Base-by-base conservation (phyloP, 2,113 vertebrate species). In the Psilopsiagon aymara region DNA sequence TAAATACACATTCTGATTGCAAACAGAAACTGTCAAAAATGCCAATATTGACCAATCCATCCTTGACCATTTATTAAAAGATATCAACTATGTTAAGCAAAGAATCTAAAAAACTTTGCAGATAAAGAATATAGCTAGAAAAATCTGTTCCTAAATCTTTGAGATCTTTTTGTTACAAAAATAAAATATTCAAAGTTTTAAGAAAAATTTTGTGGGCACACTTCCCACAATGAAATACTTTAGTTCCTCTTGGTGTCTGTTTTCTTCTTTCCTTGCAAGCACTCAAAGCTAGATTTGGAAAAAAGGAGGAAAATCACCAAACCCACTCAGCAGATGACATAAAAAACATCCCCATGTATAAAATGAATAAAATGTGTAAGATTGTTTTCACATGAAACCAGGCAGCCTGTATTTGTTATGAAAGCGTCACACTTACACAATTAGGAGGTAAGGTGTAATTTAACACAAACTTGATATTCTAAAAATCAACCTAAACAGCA, bases 271-370 rank as follows among this genome's bases (percentile, higher is more conserved):
- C 39, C 60, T 86, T 81, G 39, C 77, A 75, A 91, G 27, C 41
- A 81, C 18, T 86, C 29, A 39, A 39, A 80, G 60, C 27, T 37
- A 88, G 49, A 90, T 86, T 71, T 78, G 85, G 81, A 85, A 51
- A 82, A 83, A 76, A 6, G 2, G 19, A n/a, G 29, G 51, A 10
- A 90, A 92, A 92, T 46, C 62, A 52, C 68, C 71, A 94, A 93
- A 70, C 73, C 91, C 77, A 95, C 94, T 90, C 86, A 95, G 76
- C 92, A 95, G 82, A 96, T 94, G 85, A 96, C 79, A 95, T 2
- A 53, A 78, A 88, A 90, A 73, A 21, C 7, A 3, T 94, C 68
- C 41, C 49, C 53, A 24, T 14, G 35, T 85, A 79, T 66, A 79
- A 94, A 86, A 71, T 14, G 35, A 82, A 84, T 49, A 49, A 73